Percentiles rank a stretch among this genome's conserved stretches.
phyloP scores from a whole-genome alignment of 2,797 vertebrate species.

The Enteromius anoplus region DNA sequence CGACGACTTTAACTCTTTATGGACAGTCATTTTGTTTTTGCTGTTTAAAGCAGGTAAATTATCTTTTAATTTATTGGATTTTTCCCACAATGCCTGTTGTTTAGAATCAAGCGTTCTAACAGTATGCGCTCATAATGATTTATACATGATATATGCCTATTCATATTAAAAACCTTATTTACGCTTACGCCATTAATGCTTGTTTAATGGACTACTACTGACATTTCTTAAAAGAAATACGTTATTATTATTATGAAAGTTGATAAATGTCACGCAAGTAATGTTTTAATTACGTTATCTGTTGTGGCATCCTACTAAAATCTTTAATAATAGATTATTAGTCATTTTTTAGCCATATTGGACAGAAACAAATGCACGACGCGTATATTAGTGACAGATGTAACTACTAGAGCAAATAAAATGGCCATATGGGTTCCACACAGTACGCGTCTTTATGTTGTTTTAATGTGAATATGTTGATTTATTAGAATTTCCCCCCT shows the following conservation, averaged over 20 bases:
- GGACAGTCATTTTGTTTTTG: not conserved
- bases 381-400: not conserved
- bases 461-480: constrained; percentile 26
- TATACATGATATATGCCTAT: not conserved
- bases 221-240: not conserved
- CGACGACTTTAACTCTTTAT: constrained; percentile 71
- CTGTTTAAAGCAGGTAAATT: not conserved
- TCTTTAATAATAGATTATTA: not conserved
- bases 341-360: not conserved
- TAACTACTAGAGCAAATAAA: not conserved
- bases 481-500: not conserved
- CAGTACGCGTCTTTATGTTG: constrained; percentile 1
- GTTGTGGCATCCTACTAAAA: not conserved
- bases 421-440: not conserved
- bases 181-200: not conserved
- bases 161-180: not conserved
- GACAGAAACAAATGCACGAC: no score
- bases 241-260: not conserved
- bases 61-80: not conserved
- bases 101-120: not conserved
- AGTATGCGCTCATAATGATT: not conserved
- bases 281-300: not conserved
- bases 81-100: not conserved
- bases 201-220: not conserved
- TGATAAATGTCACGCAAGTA: not conserved